Evolutionary conservation across 2,113 vertebrate genomes (phyloP).

Genomic region (Microtus ochrogaster): DNA sequence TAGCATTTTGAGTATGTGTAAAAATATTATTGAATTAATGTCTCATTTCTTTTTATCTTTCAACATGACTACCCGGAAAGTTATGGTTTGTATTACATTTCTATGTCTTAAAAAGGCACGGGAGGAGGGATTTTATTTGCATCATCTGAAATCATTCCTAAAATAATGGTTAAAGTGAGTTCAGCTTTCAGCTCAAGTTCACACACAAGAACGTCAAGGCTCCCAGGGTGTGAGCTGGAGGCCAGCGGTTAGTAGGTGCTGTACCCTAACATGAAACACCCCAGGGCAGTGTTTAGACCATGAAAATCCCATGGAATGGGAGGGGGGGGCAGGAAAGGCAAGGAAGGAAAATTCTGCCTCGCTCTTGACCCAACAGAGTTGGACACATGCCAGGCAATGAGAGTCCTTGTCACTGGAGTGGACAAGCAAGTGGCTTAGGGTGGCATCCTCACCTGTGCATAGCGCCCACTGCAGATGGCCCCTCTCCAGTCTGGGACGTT

Average conservation of each 20-base stretch:
- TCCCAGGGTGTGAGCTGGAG: no score
- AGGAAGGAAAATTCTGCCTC: not conserved
- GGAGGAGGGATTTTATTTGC: not conserved
- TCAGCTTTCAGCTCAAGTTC: no score
- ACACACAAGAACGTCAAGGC: not conserved
- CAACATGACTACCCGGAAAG: not conserved
- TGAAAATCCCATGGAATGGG: not conserved
- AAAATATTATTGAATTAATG: not conserved
- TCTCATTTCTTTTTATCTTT: not conserved
- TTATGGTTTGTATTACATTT: not conserved
- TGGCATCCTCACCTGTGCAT: slow-evolving; percentile 91
- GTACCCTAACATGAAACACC: not conserved
- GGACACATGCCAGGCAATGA: rapidly evolving
- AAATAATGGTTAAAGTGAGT: not conserved
- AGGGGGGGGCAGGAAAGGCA: not conserved
- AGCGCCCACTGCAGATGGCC: slow-evolving; percentile 95
- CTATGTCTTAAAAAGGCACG: not conserved
- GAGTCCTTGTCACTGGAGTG: not conserved
- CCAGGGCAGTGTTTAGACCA: not conserved
- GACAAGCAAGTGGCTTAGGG: no score
- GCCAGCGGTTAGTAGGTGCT: no score
- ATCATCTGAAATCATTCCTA: not conserved
- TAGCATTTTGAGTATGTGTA: not conserved
- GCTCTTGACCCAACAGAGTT: not conserved
- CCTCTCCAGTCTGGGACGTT: slow-evolving; percentile 96